A percentile compares a stretch with the other conserved stretches of the same genome.
Evolutionary conservation across 2,113 vertebrate species (phyloP).

Genomic region (Atherinomorus stipes): DNA sequence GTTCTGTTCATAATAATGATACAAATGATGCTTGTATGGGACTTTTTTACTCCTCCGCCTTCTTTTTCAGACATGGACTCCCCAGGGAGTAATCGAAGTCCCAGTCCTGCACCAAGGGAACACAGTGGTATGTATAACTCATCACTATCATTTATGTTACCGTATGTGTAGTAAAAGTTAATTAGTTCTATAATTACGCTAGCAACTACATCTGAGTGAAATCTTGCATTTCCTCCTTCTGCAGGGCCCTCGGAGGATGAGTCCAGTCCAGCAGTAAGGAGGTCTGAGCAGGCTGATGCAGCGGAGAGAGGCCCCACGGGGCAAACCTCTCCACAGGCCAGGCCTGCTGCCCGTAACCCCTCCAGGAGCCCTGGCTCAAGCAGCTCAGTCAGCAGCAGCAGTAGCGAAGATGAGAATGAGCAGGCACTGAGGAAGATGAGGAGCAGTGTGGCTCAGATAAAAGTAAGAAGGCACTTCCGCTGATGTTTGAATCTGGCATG

Average conservation of each 20-base stretch:
- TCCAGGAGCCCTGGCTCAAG: constrained; percentile 35
- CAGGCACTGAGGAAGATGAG: constrained; percentile 69
- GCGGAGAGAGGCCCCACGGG: constrained; percentile 23
- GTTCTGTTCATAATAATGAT: neutral
- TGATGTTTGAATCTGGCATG: neutral
- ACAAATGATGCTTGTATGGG: neutral
- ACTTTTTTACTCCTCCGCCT: too few relatives aligned
- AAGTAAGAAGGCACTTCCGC: constrained; percentile 58
- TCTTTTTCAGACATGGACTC: constrained; percentile 63
- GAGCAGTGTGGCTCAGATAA: constrained; percentile 83
- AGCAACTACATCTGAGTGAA: neutral
- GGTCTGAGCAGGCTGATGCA: neutral
- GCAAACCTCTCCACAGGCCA: constrained; percentile 1
- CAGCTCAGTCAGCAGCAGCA: constrained; percentile 54
- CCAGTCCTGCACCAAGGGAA: constrained; percentile 40
- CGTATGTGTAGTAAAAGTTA: neutral
- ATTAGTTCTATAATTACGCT: neutral
- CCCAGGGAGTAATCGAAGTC: constrained; percentile 49
- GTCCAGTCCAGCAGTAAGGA: constrained; percentile 31
- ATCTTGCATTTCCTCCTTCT: neutral
- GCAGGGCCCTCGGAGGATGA: constrained; percentile 46
- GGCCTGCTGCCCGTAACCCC: neutral
- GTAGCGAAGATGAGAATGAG: constrained; percentile 67
- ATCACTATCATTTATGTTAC: neutral
- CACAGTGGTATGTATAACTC: constrained; percentile 41